Evolutionary conservation across 2,888 invertebrate genomes (phyloP).

Genomic region (Serripes groenlandicus): DNA sequence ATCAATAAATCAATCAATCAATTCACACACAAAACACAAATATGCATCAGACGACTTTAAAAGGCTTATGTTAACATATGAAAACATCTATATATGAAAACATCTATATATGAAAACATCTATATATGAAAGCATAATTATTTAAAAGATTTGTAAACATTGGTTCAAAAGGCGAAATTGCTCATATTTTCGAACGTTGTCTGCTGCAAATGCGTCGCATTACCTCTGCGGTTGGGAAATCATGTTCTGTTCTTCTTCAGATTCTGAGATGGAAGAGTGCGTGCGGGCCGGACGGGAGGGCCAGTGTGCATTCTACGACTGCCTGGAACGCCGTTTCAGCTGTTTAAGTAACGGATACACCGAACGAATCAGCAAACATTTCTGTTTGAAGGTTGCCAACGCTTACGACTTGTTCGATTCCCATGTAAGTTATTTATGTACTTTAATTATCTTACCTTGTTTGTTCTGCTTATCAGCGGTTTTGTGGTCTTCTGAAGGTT

Average conservation of each 20-base stretch:
- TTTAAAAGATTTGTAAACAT: neutral
- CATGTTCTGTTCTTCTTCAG: neutral
- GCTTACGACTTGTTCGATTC: conserved; percentile 31
- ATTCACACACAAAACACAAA: too few species aligned
- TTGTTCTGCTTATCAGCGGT: too few species aligned
- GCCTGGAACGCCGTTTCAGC: conserved; percentile 72
- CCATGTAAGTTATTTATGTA: conserved; percentile 57
- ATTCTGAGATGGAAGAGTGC: neutral
- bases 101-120: neutral
- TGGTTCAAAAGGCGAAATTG: neutral
- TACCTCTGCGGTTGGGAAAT: neutral
- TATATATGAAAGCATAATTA: neutral
- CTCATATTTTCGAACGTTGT: neutral
- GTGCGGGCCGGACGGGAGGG: conserved; percentile 59
- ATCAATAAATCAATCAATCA: too few species aligned
- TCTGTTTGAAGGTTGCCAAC: conserved; percentile 64
- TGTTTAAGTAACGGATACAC: conserved; percentile 71
- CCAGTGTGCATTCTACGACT: conserved; percentile 65
- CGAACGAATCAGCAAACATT: conserved; percentile 65
- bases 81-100: neutral
- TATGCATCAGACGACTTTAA: too few species aligned
- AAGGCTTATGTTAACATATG: neutral
- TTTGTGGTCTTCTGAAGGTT: too few species aligned
- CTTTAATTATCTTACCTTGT: too few species aligned
- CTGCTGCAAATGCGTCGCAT: neutral